A percentile compares a stretch with the other conserved stretches of the same genome.
These are phyloP conservation scores for Meteorus cinctellus DNA, from an alignment of 2,888 invertebrate species.

Conservation along the genomic window DNA sequence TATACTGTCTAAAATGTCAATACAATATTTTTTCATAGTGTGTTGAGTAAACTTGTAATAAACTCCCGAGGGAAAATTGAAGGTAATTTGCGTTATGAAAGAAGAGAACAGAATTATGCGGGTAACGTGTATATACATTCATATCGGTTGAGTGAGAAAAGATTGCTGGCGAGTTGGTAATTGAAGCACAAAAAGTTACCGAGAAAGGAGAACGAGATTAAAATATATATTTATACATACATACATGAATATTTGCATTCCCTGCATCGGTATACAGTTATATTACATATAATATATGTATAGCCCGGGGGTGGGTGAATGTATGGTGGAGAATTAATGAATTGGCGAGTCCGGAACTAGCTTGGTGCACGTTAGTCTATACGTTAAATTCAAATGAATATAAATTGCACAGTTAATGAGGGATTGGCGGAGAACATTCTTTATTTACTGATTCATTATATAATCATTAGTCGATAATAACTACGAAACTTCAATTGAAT, in stretches of 20 bases:
- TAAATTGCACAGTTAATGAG: conserved; percentile 51
- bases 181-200: conserved; percentile 30
- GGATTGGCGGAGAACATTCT: conserved; percentile 22
- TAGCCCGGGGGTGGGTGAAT: conserved; percentile 35
- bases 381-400: conserved; percentile 50
- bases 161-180: conserved; percentile 33
- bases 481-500: not conserved
- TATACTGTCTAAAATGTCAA: not conserved
- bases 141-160: conserved; percentile 21
- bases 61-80: not conserved
- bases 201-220: conserved; percentile 13
- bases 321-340: conserved; percentile 13
- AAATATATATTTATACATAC: conserved; percentile 3
- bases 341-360: conserved; percentile 2
- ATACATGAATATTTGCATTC: not conserved
- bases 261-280: not conserved
- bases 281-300: conserved; percentile 34
- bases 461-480: not conserved
- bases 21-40: not conserved
- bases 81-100: not conserved
- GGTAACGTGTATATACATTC: not conserved
- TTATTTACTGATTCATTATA: not conserved
- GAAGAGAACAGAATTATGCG: not conserved
- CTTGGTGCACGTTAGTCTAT: conserved; percentile 32
- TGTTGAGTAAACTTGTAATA: not conserved